Base-by-base conservation (phyloP, 1,140 invertebrate species). In the Drosophila sulfurigaster region DNA sequence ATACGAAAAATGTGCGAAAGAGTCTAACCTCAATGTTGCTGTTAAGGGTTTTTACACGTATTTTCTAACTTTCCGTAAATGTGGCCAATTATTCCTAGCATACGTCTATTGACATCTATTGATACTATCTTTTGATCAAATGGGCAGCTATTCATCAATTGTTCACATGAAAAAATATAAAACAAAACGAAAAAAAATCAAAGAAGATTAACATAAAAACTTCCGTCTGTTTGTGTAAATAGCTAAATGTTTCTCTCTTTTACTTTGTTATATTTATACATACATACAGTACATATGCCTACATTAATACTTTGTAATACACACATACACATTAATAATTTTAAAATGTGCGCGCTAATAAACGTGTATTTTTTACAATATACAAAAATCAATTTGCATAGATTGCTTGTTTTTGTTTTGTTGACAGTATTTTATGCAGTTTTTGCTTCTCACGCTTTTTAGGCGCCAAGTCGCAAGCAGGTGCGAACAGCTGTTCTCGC, bases 341-440 rank as follows among this genome's bases (percentile, higher is more conserved):
- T 76, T 79, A 82, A 88, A 80, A 63, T 78, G 69, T 75, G 77
- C 74, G 83, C 85, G 83, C 83, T 88, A 87, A 88, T 89, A 88
- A 88, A 89, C 70, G 81, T 88, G 83, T 89, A 79, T 80, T 89
- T 87, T 89, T 88, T 83, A 88, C 70, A 83, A 75, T 75, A 78
- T 79, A 71, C 56, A 65, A 62, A 59, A 15, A 46, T 63, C 46
- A 69, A 70, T 49, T 65, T 74, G 51, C 49, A 46, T 28, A 41
- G 32, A 59, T 32, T 20, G 2, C 20, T 16, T 60, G 7, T 30
- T 46, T n/a, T 72, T 30, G 16, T 46, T 49, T 46, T 32, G 5
- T 70, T 65, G 7, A 10, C 35, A 20, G 20, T 20, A 20, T 20
- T 25, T 3, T 25, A 25, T 48, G 13, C 8, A 13, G 10, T 20